Conservation (phyloP, 2,888 invertebrate species). For the Habrosyne pyritoides region DNA sequence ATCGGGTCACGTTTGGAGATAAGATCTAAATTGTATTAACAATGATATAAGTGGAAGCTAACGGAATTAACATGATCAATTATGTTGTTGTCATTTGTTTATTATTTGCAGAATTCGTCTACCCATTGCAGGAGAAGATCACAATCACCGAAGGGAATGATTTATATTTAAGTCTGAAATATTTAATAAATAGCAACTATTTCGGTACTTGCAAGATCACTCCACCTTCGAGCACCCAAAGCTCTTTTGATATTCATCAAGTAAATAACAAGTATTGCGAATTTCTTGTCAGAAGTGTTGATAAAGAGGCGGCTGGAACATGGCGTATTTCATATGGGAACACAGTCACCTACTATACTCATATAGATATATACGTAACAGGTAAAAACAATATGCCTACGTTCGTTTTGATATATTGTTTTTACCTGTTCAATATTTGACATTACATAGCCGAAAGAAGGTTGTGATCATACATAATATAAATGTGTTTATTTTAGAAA, state of each 20-base stretch:
- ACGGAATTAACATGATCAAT: constrained; percentile 20
- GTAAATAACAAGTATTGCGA: constrained; percentile 46
- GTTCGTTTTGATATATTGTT: not conserved
- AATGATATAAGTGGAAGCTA: constrained; percentile 24
- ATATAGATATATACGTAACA: constrained; percentile 21
- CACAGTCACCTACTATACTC: constrained; percentile 48
- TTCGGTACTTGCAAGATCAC: constrained; percentile 54
- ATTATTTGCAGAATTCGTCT: constrained; percentile 51
- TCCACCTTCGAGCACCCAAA: constrained; percentile 37
- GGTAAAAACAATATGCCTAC: not conserved
- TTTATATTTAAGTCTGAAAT: constrained; percentile 52
- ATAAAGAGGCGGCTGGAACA: constrained; percentile 20
- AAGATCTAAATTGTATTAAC: constrained; percentile 41
- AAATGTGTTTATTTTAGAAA: constrained; percentile 11
- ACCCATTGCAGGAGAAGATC: constrained; percentile 40
- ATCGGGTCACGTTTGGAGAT: constrained; percentile 66
- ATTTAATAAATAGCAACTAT: constrained; percentile 30
- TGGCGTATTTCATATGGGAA: constrained; percentile 62
- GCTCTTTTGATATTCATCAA: constrained; percentile 32
- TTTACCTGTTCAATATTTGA: not conserved
- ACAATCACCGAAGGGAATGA: constrained; percentile 52
- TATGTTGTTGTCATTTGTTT: constrained; percentile 16
- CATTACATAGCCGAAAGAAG: not conserved
- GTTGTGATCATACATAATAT: not conserved
- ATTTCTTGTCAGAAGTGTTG: constrained; percentile 46